These are phyloP conservation scores for Thalassophryne amazonica DNA, from an alignment of 2,797 vertebrate species.

Conservation along the genomic window DNA sequence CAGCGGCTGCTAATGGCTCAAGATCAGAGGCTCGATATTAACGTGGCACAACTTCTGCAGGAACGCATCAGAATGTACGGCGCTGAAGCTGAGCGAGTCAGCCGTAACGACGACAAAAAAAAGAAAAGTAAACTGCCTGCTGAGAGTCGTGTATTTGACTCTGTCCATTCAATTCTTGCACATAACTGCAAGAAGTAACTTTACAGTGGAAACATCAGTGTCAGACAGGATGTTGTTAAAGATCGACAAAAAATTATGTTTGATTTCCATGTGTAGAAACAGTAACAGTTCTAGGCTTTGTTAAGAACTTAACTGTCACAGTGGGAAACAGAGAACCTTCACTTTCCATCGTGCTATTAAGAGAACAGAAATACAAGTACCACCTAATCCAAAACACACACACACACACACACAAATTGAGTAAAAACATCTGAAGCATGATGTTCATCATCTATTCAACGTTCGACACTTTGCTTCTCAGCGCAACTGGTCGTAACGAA, in stretches of 20 bases:
- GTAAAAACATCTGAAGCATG: background rate
- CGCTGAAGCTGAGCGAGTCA: conserved; percentile 4
- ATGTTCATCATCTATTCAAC: background rate
- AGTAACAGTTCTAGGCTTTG: background rate
- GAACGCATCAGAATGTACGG: conserved; percentile 39
- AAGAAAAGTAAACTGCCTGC: background rate
- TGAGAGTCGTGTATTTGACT: background rate
- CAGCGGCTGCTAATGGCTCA: conserved; percentile 95
- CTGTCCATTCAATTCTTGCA: background rate
- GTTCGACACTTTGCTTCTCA: background rate
- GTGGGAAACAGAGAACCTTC: too few species aligned
- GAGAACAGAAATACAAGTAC: background rate
- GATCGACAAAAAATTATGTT: too few species aligned
- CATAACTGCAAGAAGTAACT: background rate
- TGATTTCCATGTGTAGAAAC: background rate
- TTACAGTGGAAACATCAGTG: too few species aligned
- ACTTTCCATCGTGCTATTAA: background rate
- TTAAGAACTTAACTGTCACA: too few species aligned
- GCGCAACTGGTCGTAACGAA: too few species aligned
- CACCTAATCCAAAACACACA: background rate
- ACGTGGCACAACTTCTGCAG: conserved; percentile 83
- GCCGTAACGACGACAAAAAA: conserved; percentile 18
- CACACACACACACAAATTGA: background rate
- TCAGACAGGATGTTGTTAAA: too few species aligned
- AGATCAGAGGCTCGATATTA: conserved; percentile 94